These are phyloP conservation scores for Adelges cooleyi DNA, from an alignment of 1,140 invertebrate genomes.

Conservation along the genomic window DNA sequence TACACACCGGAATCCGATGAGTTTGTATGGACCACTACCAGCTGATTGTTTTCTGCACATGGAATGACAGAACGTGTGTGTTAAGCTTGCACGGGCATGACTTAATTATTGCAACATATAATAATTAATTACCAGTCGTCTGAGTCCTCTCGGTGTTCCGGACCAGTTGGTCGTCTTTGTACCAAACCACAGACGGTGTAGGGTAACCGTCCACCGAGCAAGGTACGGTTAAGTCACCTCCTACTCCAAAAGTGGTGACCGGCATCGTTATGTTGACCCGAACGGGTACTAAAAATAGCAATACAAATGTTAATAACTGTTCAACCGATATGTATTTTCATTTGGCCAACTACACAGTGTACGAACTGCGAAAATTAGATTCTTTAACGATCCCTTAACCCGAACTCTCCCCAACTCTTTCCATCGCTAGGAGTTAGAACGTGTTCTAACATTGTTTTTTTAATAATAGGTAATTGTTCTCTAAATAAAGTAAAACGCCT, in stretches of 20 bases:
- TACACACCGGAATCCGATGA: conserved; percentile 62
- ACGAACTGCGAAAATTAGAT: too few species aligned
- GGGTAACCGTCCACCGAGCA: conserved; percentile 69
- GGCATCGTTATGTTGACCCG: conserved; percentile 46
- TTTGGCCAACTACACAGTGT: background rate
- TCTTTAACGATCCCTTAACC: too few species aligned
- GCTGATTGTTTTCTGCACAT: conserved; percentile 48
- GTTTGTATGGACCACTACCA: conserved; percentile 52
- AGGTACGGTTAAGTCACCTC: conserved; percentile 53
- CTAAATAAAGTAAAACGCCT: too few species aligned
- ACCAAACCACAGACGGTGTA: conserved; percentile 60
- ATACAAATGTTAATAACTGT: too few species aligned
- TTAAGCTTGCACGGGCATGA: too few species aligned
- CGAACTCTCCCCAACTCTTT: too few species aligned
- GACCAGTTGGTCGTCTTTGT: conserved; percentile 53
- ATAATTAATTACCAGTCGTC: conserved; percentile 52
- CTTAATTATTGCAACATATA: too few species aligned
- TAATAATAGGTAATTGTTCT: too few species aligned
- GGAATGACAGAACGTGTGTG: background rate
- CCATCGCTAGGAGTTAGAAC: too few species aligned
- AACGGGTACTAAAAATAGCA: conserved; percentile 50
- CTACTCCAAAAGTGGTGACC: conserved; percentile 45
- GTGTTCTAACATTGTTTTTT: too few species aligned
- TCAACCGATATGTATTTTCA: background rate
- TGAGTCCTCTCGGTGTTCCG: conserved; percentile 39